Percentiles rank a stretch among this genome's conserved stretches.
These are phyloP conservation scores for Fukomys damarensis DNA, from an alignment of 2,113 vertebrate species.

Conservation along the genomic window DNA sequence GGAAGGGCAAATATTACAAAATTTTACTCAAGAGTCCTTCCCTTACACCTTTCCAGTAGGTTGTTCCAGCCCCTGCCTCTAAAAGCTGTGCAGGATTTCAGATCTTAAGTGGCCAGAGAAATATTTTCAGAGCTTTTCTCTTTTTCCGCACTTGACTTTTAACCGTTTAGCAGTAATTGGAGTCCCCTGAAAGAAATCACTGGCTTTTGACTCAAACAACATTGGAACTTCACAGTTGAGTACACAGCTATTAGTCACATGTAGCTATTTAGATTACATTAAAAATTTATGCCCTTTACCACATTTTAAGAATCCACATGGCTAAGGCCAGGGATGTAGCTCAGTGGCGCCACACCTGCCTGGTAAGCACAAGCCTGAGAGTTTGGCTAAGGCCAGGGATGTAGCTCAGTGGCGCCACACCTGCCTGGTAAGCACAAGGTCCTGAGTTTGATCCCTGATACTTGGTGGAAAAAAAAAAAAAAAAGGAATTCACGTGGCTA, in stretches of 20 bases:
- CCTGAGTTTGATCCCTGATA: too few species aligned
- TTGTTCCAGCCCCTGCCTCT: background rate
- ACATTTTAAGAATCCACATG: background rate
- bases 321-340: background rate
- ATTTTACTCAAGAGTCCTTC: background rate
- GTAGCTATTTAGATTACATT: constrained; percentile 20
- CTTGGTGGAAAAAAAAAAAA: too few species aligned
- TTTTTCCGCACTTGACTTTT: background rate
- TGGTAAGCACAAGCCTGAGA: too few species aligned
- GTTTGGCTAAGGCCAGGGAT: too few species aligned
- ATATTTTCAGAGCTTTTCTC: background rate
- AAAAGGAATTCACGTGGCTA: background rate
- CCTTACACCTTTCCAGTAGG: background rate
- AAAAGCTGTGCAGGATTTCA: background rate
- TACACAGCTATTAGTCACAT: background rate
- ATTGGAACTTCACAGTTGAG: background rate
- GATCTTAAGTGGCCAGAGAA: background rate
- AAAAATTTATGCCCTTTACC: constrained; percentile 9
- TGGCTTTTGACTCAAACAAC: background rate
- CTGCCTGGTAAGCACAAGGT: too few species aligned
- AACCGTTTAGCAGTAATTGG: background rate
- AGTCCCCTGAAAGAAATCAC: background rate
- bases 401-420: too few species aligned
- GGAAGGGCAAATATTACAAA: background rate
- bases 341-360: too few species aligned